phyloP scores from a whole-genome alignment of 2,797 vertebrate species.

The Myotis vivesi region DNA sequence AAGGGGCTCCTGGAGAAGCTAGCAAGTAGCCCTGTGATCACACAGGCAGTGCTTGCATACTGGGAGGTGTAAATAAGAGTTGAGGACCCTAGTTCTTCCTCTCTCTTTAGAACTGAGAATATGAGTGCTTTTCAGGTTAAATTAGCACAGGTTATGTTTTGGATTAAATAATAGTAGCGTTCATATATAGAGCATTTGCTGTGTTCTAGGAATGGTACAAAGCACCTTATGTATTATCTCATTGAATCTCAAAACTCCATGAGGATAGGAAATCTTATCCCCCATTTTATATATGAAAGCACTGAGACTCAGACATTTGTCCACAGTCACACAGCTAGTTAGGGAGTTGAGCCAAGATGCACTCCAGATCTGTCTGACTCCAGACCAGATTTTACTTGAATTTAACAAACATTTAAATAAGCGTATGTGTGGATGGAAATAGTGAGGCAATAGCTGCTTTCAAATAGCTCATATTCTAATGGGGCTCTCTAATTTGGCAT shows the following conservation, averaged over 20 bases:
- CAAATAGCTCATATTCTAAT: background rate
- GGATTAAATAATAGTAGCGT: slow-evolving; percentile 65
- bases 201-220: background rate
- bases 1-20: slow-evolving; percentile 26
- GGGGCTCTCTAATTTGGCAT: slow-evolving; percentile 53
- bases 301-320: background rate
- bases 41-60: background rate
- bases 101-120: background rate
- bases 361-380: background rate
- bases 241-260: slow-evolving; percentile 36
- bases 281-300: slow-evolving; percentile 10
- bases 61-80: background rate
- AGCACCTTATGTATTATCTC: background rate
- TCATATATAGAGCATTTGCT: slow-evolving; percentile 56
- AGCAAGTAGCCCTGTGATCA: background rate
- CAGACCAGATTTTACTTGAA: slow-evolving; percentile 28
- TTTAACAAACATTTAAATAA: slow-evolving; percentile 53
- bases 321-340: background rate
- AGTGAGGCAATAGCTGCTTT: background rate
- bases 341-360: slow-evolving; percentile 6
- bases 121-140: background rate
- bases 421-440: background rate
- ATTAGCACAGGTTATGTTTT: slow-evolving; percentile 49
- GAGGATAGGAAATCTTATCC: background rate
- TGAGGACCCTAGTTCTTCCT: background rate